These are phyloP conservation scores for Choloepus hoffmanni DNA, from an alignment of 2,113 vertebrate genomes.

Conservation along the genomic window DNA sequence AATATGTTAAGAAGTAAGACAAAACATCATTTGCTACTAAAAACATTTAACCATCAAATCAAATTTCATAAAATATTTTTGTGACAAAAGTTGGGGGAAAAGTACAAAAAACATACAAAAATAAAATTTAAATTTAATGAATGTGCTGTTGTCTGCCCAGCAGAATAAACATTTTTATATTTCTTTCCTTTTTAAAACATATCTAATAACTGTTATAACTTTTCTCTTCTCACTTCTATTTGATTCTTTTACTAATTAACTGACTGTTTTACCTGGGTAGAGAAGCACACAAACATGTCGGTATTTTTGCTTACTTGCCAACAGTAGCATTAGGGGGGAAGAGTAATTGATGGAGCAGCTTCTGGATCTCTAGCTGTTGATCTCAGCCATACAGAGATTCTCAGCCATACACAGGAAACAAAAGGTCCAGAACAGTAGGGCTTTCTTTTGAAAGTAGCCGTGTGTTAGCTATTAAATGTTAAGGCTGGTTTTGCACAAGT, in stretches of 20 bases:
- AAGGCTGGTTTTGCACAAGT: slow-evolving; percentile 58
- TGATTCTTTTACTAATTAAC: slow-evolving; percentile 15
- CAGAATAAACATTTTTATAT: slow-evolving; percentile 32
- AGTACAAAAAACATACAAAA: slow-evolving; percentile 14
- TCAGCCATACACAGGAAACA: slow-evolving; percentile 67
- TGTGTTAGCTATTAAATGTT: slow-evolving; percentile 59
- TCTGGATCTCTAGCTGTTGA: slow-evolving; percentile 70
- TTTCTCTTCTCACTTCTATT: background rate
- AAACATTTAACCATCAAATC: slow-evolving; percentile 65
- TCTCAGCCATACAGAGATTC: slow-evolving; percentile 76
- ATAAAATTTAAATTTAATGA: slow-evolving; percentile 39
- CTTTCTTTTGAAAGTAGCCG: slow-evolving; percentile 78
- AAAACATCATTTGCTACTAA: slow-evolving; percentile 39
- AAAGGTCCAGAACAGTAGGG: slow-evolving; percentile 61
- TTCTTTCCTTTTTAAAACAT: slow-evolving; percentile 35
- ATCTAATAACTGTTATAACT: background rate
- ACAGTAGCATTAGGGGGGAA: slow-evolving; percentile 52
- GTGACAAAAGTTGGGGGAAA: background rate
- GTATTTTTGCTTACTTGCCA: slow-evolving; percentile 52
- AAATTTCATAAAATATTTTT: slow-evolving; percentile 56
- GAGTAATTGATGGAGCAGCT: slow-evolving; percentile 54
- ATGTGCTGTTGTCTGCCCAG: slow-evolving; percentile 1
- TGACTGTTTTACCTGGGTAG: background rate
- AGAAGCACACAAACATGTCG: slow-evolving; percentile 32
- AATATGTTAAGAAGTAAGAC: background rate